Evolutionary conservation across 2,797 vertebrate species (phyloP).

Genomic region (Salarias fasciatus): DNA sequence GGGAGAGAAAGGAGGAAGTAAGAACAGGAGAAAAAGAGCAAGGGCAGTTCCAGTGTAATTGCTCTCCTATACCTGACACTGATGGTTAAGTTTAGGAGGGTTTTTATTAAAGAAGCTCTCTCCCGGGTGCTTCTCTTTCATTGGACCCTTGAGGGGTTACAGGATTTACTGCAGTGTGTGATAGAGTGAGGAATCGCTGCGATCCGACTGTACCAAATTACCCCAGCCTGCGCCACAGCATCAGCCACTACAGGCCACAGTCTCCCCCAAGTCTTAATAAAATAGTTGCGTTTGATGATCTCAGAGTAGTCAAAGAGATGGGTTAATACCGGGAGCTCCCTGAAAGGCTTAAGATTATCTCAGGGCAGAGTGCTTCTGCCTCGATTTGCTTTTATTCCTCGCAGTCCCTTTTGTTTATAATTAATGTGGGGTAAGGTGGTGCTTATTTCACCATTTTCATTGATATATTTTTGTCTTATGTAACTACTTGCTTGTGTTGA

Average conservation of each 20-base stretch:
- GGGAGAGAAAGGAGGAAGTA: conserved; percentile 22
- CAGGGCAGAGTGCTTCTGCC: conserved; percentile 15
- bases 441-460: conserved; percentile 6
- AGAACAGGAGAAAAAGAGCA: conserved; percentile 41
- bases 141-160: conserved; percentile 63
- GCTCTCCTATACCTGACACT: conserved; percentile 75
- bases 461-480: background rate
- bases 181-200: conserved; percentile 69
- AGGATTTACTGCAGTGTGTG: conserved; percentile 72
- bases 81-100: conserved; percentile 72
- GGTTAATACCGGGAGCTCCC: conserved; percentile 38
- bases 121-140: conserved; percentile 63
- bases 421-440: background rate
- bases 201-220: conserved; percentile 66
- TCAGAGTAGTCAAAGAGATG: conserved; percentile 55
- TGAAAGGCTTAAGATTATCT: conserved; percentile 35
- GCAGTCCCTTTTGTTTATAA: conserved; percentile 10
- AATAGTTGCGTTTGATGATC: conserved; percentile 72
- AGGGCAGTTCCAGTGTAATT: conserved; percentile 68
- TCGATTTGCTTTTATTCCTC: conserved; percentile 29
- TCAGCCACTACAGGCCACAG: conserved; percentile 45
- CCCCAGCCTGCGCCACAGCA: conserved; percentile 42
- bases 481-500: background rate
- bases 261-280: conserved; percentile 73
- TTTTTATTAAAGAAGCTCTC: conserved; percentile 79